Conservation (phyloP, 2,888 invertebrate genomes). For the Caradrina kadenii region DNA sequence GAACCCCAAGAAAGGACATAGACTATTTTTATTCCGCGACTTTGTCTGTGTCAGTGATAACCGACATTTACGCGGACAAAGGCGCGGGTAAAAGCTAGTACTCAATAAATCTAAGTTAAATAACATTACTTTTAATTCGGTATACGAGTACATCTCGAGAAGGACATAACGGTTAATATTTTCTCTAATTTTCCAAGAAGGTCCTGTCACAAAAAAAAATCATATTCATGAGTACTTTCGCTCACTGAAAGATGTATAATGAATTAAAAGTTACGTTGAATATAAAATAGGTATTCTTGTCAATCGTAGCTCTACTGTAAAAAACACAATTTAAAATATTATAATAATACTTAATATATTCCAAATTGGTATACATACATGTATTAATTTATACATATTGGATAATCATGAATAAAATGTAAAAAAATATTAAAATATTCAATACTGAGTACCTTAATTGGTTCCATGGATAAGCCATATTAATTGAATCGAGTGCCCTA, state of each 20-base stretch:
- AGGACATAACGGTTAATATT: no score
- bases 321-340: constrained; percentile 1
- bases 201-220: no score
- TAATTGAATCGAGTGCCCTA: constrained; percentile 74
- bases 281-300: background rate
- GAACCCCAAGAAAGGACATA: no score
- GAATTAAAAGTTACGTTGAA: background rate
- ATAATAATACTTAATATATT: constrained; percentile 4
- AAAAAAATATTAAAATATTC: constrained; percentile 56
- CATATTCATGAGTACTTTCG: no score
- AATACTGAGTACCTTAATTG: constrained; percentile 72
- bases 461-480: constrained; percentile 74
- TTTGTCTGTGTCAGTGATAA: no score
- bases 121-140: no score
- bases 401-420: constrained; percentile 35
- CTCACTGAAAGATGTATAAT: no score
- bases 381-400: constrained; percentile 10
- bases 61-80: no score
- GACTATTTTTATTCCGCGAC: no score
- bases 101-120: background rate
- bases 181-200: no score
- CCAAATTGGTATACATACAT: constrained; percentile 10
- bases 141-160: no score
- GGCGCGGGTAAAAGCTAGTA: no score
- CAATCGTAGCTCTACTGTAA: constrained; percentile 2